Percentiles rank a stretch among this genome's conserved stretches.
phyloP scores from a whole-genome alignment of 1,140 invertebrate genomes.

The Thaumatotibia leucotreta region DNA sequence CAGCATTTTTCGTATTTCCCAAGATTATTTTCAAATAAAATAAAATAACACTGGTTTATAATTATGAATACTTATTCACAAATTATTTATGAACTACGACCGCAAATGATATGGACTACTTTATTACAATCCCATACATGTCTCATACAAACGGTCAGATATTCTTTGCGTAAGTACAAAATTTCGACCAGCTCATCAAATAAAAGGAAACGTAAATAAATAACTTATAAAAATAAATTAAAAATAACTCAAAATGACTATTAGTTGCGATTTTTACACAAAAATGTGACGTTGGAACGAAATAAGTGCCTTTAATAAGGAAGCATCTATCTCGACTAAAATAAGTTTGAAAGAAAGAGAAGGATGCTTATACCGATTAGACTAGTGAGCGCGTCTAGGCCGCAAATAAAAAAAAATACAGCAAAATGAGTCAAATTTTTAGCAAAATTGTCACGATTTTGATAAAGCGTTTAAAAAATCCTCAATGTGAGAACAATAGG shows the following conservation, averaged over 20 bases:
- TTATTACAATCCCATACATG: background rate
- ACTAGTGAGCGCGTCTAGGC: background rate
- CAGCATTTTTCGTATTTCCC: background rate
- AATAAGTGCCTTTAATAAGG: background rate
- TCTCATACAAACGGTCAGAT: background rate
- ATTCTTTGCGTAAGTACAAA: background rate
- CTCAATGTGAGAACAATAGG: too few species aligned
- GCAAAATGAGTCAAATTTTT: background rate
- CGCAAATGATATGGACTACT: background rate
- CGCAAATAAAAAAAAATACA: background rate
- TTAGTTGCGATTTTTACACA: background rate
- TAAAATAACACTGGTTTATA: conserved; percentile 1
- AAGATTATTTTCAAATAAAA: background rate
- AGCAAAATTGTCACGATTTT: background rate
- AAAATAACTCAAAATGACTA: conserved; percentile 5
- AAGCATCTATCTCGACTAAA: background rate
- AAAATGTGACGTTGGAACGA: background rate
- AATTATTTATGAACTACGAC: background rate
- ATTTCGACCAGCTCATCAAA: background rate
- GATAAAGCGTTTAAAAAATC: background rate
- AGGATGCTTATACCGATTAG: background rate
- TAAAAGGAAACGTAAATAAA: background rate
- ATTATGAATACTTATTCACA: background rate
- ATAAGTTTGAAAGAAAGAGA: background rate
- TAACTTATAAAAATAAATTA: conserved; percentile 9